These are phyloP conservation scores for Criorhina ranunculi DNA, from an alignment of 2,888 invertebrate genomes.

Conservation along the genomic window DNA sequence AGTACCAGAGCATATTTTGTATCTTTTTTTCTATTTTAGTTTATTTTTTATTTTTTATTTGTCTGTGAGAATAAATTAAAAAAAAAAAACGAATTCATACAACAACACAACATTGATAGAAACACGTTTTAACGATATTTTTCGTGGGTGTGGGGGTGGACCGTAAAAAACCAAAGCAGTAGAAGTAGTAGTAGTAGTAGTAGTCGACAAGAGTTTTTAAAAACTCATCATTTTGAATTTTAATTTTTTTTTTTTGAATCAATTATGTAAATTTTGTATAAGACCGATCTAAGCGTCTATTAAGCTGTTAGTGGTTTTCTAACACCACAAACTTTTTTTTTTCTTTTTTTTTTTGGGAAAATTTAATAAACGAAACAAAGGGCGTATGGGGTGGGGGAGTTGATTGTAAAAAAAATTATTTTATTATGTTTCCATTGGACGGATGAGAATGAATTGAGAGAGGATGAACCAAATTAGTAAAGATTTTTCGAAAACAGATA, in stretches of 20 bases:
- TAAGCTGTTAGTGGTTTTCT: conserved; percentile 30
- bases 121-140: conserved; percentile 43
- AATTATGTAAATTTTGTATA: conserved; percentile 61
- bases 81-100: conserved; percentile 18
- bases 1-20: background rate
- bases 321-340: conserved; percentile 14
- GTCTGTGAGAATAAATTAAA: conserved; percentile 34
- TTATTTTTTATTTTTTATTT: conserved; percentile 13
- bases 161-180: background rate
- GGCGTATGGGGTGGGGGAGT: background rate
- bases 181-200: background rate
- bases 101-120: conserved; percentile 16
- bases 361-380: background rate
- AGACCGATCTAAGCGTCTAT: conserved; percentile 4
- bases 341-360: no score
- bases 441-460: no score
- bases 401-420: conserved; percentile 47
- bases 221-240: conserved; percentile 42
- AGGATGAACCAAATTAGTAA: conserved; percentile 44
- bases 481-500: conserved; percentile 51
- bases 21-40: conserved; percentile 15
- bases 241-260: conserved; percentile 11
- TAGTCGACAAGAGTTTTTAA: conserved; percentile 1
- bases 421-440: conserved; percentile 24
- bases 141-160: conserved; percentile 4